A percentile compares a stretch with the other conserved stretches of the same genome.
phyloP scores from a whole-genome alignment of 1,140 invertebrate genomes.

The Ceratitis capitata region DNA sequence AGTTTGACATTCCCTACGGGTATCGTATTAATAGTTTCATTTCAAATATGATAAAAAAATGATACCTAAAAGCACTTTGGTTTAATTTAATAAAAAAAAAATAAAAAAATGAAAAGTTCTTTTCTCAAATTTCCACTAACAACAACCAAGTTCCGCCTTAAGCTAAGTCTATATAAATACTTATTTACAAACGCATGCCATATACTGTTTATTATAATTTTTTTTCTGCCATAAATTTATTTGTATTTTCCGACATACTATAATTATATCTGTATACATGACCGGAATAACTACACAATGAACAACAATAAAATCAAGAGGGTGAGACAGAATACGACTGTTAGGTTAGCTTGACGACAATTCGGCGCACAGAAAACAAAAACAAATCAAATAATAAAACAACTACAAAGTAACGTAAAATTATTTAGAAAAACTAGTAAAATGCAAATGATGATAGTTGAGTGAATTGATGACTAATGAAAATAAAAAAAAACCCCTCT shows the following conservation, averaged over 20 bases:
- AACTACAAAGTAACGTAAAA: background rate
- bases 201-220: background rate
- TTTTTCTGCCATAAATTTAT: background rate
- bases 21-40: no score
- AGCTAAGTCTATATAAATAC: background rate
- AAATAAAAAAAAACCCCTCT: no score
- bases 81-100: no score
- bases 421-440: background rate
- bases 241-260: background rate
- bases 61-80: no score
- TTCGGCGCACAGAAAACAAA: background rate
- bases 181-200: background rate
- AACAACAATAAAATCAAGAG: background rate
- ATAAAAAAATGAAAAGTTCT: no score
- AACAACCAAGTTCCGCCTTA: background rate
- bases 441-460: background rate
- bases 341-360: background rate
- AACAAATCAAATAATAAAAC: background rate
- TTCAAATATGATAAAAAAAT: no score
- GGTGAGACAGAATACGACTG: background rate
- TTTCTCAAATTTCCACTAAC: background rate
- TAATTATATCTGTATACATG: background rate
- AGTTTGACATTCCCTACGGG: no score
- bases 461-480: background rate
- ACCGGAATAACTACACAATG: constrained; percentile 24